Conservation (phyloP, 2,888 invertebrate genomes). For the Boloria euphrosyne region DNA sequence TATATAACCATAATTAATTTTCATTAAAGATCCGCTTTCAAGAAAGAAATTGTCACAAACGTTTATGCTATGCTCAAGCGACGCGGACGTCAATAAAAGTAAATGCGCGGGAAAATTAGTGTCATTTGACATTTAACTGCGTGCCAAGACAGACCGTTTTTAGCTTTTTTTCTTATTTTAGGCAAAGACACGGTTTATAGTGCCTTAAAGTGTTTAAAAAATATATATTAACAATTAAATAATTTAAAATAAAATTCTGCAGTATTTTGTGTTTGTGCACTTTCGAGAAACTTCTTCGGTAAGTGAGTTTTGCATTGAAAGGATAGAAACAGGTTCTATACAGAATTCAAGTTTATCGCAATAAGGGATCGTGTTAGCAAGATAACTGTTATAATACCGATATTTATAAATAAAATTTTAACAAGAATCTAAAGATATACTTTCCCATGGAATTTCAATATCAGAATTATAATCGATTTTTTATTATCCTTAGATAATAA, state of each 20-base stretch:
- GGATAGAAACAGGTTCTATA: slow-evolving; percentile 11
- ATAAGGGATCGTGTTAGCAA: background rate
- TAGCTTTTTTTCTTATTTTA: slow-evolving; percentile 32
- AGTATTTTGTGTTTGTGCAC: background rate
- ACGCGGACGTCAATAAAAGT: slow-evolving; percentile 45
- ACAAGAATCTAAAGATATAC: too few species aligned
- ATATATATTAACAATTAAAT: background rate
- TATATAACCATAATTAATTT: too few species aligned
- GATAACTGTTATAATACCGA: background rate
- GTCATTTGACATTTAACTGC: slow-evolving; percentile 47
- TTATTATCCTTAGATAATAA: too few species aligned
- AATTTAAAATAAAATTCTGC: background rate
- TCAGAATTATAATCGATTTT: too few species aligned
- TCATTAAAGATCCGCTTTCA: too few species aligned
- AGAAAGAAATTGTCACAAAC: too few species aligned
- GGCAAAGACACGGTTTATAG: slow-evolving; percentile 12
- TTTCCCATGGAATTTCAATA: too few species aligned
- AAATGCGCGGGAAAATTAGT: slow-evolving; percentile 49
- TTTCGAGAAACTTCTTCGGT: slow-evolving; percentile 26
- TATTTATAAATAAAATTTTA: too few species aligned
- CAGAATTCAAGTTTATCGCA: slow-evolving; percentile 4
- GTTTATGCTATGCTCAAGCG: too few species aligned
- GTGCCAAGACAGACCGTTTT: slow-evolving; percentile 40
- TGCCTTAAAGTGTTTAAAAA: slow-evolving; percentile 4
- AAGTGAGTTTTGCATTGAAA: slow-evolving; percentile 7